Base-by-base conservation (phyloP, 1,140 invertebrate species). In the Lepidurus arcticus region DNA sequence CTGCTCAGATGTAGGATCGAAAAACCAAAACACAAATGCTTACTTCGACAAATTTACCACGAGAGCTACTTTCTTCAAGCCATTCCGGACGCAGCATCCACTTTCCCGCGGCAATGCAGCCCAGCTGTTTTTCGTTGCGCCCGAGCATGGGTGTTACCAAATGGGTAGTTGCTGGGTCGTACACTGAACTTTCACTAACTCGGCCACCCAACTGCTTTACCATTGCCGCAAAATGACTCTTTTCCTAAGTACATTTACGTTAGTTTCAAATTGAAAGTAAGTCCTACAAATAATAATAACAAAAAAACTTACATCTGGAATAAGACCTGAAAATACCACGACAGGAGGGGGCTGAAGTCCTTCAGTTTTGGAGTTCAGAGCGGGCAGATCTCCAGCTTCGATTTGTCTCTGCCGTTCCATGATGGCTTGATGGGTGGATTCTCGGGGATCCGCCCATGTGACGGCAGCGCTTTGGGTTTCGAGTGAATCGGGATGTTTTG, bases 61-160 rank as follows among this genome's bases (percentile, higher is more conserved):
- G 87, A 78, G 47, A 74, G 24, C 88, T 83, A 76, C 90, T 93
- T 73, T 90, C 87, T 13, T 90, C 87, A 9, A 96, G 85, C 82
- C 95, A 97, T 0, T 89, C 89, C 1, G 90, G 88, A 82, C 94
- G 91, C 9, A 97, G 83, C 2, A 97, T 87, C 94, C 94, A 96
- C 82, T 93, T 93, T 42, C 95, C 95, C 0, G 91, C 88, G 0
- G 95, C 94, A 47, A 97, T 89, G 81, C 91, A 91, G 3, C 90
- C 90, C 2, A 97, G 86, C 84, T 93, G 89, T 85, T 96, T 96
- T 86, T 97, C 94, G 83, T 93, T 95, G 80, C 93, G 89, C 16
- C 88, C 87, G 0, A 91, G 90, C 79, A 88, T 89, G 26, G 89
- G 85, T 79, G 92, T 91, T 42, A 97, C 84, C 9, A 96, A 84